Evolutionary conservation across 2,113 vertebrate genomes (phyloP), one percentile per base, ranked within the genome.

Genomic region (Lucifuga dentata): DNA sequence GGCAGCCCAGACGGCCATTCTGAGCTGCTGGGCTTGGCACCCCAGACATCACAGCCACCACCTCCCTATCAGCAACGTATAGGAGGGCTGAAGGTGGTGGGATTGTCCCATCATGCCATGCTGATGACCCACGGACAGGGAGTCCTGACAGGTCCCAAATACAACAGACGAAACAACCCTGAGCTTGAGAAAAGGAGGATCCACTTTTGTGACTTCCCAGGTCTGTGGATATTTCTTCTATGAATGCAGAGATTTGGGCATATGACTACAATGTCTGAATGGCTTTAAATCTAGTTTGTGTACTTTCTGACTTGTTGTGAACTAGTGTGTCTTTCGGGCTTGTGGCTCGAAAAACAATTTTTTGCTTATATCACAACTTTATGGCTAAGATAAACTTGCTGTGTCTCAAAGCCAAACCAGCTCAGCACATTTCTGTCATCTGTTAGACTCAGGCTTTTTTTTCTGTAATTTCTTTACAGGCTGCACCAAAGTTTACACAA

Each of bases 401-500:
- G 2, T n/a, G 26, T 29, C 1, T 45, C n/a, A n/a, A n/a, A n/a
- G n/a, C n/a, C n/a, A n/a, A n/a, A n/a, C n/a, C 36, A n/a, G 8
- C 16, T 39, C 5, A 38, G 32, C 11, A 15, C 11, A 2, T 46
- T 16, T 26, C 50, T 8, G 10, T 29, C 2, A 8, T 17, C 40
- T 19, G n/a, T n/a, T 8, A 11, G 35, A 24, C 32, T 76, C 38
- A 68, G 15, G 8, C 3, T 81, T 36, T 41, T 81, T 8, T 75
- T 52, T 73, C 29, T 45, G 67, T 16, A 24, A 13, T 35, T 84
- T 15, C 72, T 70, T 53, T 24, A 13, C 90, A 97, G 96, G 95
- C 48, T 97, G 96, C 88, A 84, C 89, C 3, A 97, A 97, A 78
- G 95, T 97, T 92, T 97, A 97, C 85, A 97, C 96, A 86, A 97